Percentiles rank a stretch among this genome's conserved stretches.
These are phyloP conservation scores for Trichechus manatus DNA, from an alignment of 2,113 vertebrate genomes.

Conservation along the genomic window DNA sequence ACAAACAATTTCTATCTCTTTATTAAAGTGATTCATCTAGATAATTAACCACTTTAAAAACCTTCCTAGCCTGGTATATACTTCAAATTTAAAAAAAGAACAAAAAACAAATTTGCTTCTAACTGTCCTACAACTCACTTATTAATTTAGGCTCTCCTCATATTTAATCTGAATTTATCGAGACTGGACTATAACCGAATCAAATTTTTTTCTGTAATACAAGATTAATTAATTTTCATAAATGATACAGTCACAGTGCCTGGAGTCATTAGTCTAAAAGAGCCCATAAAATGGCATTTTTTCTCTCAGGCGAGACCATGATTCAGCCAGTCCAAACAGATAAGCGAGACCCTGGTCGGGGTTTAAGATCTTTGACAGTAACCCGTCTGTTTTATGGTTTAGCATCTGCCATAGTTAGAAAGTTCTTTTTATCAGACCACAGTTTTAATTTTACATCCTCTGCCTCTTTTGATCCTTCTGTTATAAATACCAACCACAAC, in stretches of 20 bases:
- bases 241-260: accelerated
- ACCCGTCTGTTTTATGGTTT: not conserved
- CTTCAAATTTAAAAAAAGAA: not conserved
- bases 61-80: not conserved
- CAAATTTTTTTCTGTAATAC: accelerated
- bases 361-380: accelerated
- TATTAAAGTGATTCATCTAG: conserved; percentile 13
- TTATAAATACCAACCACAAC: accelerated
- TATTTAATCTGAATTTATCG: not conserved
- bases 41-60: not conserved
- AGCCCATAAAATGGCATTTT: not conserved
- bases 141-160: not conserved
- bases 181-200: not conserved
- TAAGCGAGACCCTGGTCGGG: no score
- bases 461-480: accelerated
- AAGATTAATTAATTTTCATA: not conserved
- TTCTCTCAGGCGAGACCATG: not conserved
- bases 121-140: not conserved
- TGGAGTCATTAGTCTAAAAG: accelerated
- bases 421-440: accelerated
- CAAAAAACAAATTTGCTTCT: not conserved
- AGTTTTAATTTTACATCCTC: accelerated
- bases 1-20: not conserved
- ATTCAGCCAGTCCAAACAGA: not conserved
- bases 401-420: accelerated